phyloP scores from a whole-genome alignment of 2,113 vertebrate genomes.

The Pomatostomus ruficeps region DNA sequence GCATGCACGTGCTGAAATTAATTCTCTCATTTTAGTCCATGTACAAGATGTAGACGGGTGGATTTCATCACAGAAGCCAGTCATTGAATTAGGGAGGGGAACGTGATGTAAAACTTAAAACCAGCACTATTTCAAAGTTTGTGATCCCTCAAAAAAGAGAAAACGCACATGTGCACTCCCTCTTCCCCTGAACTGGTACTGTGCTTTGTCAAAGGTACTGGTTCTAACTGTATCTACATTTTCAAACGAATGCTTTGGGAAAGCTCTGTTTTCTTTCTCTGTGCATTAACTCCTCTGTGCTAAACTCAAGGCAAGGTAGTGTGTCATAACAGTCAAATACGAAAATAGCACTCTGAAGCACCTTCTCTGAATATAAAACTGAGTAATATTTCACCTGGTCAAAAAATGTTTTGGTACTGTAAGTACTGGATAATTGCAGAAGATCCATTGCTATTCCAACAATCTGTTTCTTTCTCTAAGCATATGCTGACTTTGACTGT shows the following conservation, averaged over 20 bases:
- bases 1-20: rapidly evolving
- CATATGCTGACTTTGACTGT: background rate
- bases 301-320: background rate
- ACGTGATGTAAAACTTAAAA: background rate
- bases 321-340: background rate
- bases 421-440: background rate
- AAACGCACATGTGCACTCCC: rapidly evolving
- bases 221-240: background rate
- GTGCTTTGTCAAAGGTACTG: background rate
- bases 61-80: background rate
- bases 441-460: background rate
- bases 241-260: background rate
- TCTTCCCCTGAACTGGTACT: background rate
- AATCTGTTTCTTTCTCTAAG: background rate
- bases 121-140: background rate
- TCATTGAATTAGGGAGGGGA: background rate
- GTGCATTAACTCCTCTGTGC: background rate
- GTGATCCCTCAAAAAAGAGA: background rate
- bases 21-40: background rate
- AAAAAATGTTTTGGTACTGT: background rate
- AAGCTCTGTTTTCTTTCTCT: background rate
- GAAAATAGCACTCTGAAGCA: background rate
- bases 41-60: background rate
- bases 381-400: background rate
- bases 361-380: background rate